Evolutionary conservation across 2,797 vertebrate species (phyloP), one percentile per base, ranked within the genome.

Genomic region (Poeciliopsis infans): DNA sequence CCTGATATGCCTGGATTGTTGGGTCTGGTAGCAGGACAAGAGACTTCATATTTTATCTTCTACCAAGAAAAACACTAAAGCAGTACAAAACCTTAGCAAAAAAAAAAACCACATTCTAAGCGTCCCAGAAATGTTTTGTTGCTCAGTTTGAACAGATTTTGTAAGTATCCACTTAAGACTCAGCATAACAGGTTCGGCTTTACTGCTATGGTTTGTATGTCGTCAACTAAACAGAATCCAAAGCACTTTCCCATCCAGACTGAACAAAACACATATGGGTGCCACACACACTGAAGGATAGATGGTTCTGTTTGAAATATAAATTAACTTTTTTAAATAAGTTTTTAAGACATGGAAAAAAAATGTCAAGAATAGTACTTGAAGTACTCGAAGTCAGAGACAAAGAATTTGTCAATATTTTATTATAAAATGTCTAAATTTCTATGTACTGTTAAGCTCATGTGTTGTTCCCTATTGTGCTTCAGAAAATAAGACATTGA

Each of bases 401-500:
- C 10, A 39, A 11, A 68, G 16, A 25, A 68, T 23, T 41, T 68
- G 13, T 68, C 4, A 13, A 41, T 25, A 39, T 41, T 41, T 25
- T 41, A 68, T 41, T 33, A 25, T 68, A 68, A 41, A 68, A 68
- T 23, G 33, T 10, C 33, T 80, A 82, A 81, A 79, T 31, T 80
- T 5, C 12, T 61, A 81, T 76, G 82, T 46, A 75, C 77, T 77
- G 74, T 74, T 85, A 81, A 84, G 82, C 47, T 74, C 45, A 78
- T 41, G 49, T 46, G 46, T 33, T 51, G 43, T 78, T 85, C 79
- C 78, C 79, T 75, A 2, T 43, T 36, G 81, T 55, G 20, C 61
- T 85, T 85, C 70, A 25, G 55, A 41, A 72, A 68, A 80, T 66
- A 85, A 75, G 74, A 78, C 75, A 83, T 57, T 74, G 66, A 70